Evolutionary conservation across 2,797 vertebrate genomes (phyloP).

Genomic region (Gymnothorax reevesii): DNA sequence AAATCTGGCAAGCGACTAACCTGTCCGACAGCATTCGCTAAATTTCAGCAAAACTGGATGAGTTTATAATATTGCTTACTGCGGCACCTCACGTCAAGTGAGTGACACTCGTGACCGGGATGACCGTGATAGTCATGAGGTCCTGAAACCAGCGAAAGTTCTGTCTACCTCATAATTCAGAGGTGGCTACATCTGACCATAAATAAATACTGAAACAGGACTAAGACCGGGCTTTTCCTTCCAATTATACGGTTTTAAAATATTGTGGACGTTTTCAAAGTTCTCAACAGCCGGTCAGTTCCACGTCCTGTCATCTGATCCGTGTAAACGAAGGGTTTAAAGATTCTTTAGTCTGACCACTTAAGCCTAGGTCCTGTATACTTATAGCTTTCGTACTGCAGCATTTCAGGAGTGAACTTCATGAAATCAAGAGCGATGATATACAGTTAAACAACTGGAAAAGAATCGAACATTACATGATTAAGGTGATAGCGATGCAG

Average conservation of each 20-base stretch:
- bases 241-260: not conserved
- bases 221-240: not conserved
- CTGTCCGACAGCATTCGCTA: not conserved
- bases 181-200: not conserved
- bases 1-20: not conserved
- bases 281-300: not conserved
- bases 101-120: not conserved
- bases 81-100: not conserved
- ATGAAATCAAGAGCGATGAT: not conserved
- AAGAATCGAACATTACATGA: not conserved
- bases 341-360: not conserved
- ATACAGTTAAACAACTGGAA: not conserved
- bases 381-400: not conserved
- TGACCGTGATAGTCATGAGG: not conserved
- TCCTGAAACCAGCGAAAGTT: not conserved
- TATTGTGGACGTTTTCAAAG: not conserved
- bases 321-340: not conserved
- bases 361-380: not conserved
- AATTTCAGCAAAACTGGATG: not conserved
- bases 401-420: not conserved
- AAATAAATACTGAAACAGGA: not conserved
- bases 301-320: slow-evolving; percentile 2
- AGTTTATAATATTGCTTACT: not conserved
- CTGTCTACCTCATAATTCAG: not conserved
- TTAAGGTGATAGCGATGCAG: not conserved